These are phyloP conservation scores for Pithys albifrons DNA, from an alignment of 2,113 vertebrate species.

Conservation along the genomic window DNA sequence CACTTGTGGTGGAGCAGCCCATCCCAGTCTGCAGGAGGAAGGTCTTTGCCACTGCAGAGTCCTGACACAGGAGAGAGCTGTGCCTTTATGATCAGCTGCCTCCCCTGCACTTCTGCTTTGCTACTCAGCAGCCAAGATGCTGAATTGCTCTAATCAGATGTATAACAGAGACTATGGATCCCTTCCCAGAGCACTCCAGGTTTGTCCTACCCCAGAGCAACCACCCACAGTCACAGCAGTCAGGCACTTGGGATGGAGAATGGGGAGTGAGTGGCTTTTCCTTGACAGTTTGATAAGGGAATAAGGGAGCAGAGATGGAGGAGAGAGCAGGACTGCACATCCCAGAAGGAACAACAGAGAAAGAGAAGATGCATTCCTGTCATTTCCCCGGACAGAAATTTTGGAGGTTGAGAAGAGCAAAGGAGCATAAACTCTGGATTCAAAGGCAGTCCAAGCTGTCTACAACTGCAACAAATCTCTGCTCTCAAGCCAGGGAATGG, in stretches of 20 bases:
- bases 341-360: neutral
- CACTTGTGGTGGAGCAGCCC: neutral
- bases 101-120: neutral
- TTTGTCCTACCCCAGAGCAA: neutral
- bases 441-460: neutral
- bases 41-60: too few species aligned
- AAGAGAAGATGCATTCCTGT: neutral
- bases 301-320: neutral
- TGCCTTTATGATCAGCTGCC: neutral
- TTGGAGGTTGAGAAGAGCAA: neutral
- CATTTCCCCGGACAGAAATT: neutral
- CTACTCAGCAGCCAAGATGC: neutral
- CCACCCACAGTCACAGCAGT: neutral
- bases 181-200: neutral
- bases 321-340: neutral
- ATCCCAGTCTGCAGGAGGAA: neutral
- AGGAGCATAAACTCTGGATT: neutral
- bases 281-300: neutral
- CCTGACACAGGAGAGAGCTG: neutral
- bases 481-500: neutral
- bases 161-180: neutral
- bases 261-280: neutral
- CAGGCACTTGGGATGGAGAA: neutral
- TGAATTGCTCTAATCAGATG: neutral
- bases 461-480: neutral